These are phyloP conservation scores for Lochmaea capreae DNA, from an alignment of 2,888 invertebrate genomes.

Conservation along the genomic window DNA sequence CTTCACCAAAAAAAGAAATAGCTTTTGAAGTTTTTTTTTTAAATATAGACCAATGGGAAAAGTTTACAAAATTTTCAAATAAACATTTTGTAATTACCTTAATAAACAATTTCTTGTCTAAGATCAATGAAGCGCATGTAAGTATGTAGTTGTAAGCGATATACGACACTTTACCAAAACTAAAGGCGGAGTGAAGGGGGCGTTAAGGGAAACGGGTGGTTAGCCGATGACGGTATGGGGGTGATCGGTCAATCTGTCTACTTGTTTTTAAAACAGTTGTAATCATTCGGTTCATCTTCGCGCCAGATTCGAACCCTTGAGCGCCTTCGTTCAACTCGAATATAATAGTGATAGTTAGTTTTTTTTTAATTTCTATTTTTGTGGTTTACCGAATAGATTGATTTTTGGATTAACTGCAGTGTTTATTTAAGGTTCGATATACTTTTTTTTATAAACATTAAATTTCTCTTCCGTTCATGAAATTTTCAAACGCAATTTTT, in stretches of 20 bases:
- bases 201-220: conserved; percentile 47
- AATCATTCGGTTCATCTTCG: conserved; percentile 54
- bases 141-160: conserved; percentile 47
- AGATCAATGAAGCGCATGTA: conserved; percentile 47
- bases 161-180: conserved; percentile 55
- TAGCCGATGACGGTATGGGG: conserved; percentile 52
- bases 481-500: no score
- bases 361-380: not conserved
- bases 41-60: no score
- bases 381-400: not conserved
- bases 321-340: conserved; percentile 41
- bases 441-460: not conserved
- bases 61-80: not conserved
- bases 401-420: not conserved
- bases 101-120: not conserved
- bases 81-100: not conserved
- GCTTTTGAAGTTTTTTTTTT: no score
- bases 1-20: no score
- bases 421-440: not conserved
- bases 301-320: conserved; percentile 47
- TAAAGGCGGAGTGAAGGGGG: conserved; percentile 50
- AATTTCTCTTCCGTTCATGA: not conserved
- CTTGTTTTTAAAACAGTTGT: conserved; percentile 57
- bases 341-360: not conserved
- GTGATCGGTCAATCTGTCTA: conserved; percentile 60